Percentiles rank a stretch among this genome's conserved stretches.
phyloP scores from a whole-genome alignment of 2,113 vertebrate genomes.

The Sceloporus undulatus region DNA sequence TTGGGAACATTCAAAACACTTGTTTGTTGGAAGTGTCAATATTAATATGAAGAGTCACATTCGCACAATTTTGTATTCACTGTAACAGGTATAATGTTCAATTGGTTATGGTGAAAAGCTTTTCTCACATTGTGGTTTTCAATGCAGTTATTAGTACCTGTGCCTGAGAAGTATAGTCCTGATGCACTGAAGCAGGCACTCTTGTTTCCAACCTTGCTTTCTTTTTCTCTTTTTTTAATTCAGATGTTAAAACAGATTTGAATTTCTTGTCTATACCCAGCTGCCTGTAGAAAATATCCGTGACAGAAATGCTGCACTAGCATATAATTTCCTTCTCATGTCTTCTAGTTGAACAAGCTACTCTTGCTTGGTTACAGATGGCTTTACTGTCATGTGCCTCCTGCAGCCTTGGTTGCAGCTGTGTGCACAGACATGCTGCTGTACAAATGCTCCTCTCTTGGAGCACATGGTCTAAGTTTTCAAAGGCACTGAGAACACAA shows the following conservation, averaged over 20 bases:
- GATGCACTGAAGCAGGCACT: neutral
- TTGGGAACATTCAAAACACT: neutral
- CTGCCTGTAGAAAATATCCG: slow-evolving; percentile 2
- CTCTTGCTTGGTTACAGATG: slow-evolving; percentile 44
- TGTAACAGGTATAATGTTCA: neutral
- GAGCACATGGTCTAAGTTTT: slow-evolving; percentile 7
- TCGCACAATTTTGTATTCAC: neutral
- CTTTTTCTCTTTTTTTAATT: neutral
- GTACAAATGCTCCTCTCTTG: slow-evolving; percentile 9
- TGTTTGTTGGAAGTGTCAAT: neutral
- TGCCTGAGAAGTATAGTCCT: neutral
- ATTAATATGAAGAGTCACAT: neutral
- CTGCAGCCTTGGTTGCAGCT: slow-evolving; percentile 37
- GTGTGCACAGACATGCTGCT: slow-evolving; percentile 22
- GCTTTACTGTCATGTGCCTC: slow-evolving; percentile 28
- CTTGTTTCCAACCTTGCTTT: neutral
- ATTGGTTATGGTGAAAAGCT: neutral
- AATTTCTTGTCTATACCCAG: slow-evolving; percentile 12
- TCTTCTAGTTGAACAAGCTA: slow-evolving; percentile 26
- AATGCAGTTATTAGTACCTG: neutral
- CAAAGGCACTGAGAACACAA: slow-evolving; percentile 7
- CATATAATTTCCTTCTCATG: slow-evolving; percentile 30
- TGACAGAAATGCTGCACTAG: slow-evolving; percentile 31
- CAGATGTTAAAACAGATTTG: slow-evolving; percentile 15
- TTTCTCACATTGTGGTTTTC: neutral